A percentile compares a stretch with the other conserved stretches of the same genome.
Conservation (phyloP, 2,797 vertebrate genomes). For the Syngnathus acus region DNA sequence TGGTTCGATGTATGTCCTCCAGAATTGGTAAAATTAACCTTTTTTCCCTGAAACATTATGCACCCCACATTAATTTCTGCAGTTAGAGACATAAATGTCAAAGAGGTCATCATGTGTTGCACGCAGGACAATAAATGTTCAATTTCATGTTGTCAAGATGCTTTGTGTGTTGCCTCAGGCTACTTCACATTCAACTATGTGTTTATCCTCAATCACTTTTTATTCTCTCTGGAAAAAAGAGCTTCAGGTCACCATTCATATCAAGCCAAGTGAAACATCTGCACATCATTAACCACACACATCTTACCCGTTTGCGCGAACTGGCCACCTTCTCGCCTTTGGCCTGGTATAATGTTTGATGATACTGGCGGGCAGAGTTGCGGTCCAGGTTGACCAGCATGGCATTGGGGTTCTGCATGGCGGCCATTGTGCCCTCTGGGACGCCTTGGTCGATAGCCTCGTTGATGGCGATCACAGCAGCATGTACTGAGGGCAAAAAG, state of each 20-base stretch:
- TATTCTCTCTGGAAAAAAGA: not conserved
- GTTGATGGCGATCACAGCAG: conserved; percentile 96
- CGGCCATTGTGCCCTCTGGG: conserved; percentile 76
- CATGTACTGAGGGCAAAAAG: conserved; percentile 75
- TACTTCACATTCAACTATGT: conserved; percentile 12
- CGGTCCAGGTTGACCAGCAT: conserved; percentile 85
- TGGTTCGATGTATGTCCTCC: not conserved
- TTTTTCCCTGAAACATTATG: not conserved
- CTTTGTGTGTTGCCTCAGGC: conserved; percentile 12
- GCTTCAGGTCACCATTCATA: conserved; percentile 6
- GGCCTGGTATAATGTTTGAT: conserved; percentile 81
- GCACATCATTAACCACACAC: not conserved
- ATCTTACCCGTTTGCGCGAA: conserved; percentile 84
- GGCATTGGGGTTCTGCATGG: conserved; percentile 93
- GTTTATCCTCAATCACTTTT: conserved; percentile 4
- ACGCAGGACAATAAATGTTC: not conserved
- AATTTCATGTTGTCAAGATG: not conserved
- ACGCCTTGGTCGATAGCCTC: conserved; percentile 87
- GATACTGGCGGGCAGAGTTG: conserved; percentile 70
- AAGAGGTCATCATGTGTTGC: not conserved
- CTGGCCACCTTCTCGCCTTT: conserved; percentile 86
- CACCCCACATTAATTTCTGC: not conserved
- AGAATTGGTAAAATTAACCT: not conserved
- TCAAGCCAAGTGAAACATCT: not conserved
- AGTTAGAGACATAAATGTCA: not conserved